These are phyloP conservation scores for Mastacembelus armatus DNA, from an alignment of 2,797 vertebrate genomes.

Conservation along the genomic window DNA sequence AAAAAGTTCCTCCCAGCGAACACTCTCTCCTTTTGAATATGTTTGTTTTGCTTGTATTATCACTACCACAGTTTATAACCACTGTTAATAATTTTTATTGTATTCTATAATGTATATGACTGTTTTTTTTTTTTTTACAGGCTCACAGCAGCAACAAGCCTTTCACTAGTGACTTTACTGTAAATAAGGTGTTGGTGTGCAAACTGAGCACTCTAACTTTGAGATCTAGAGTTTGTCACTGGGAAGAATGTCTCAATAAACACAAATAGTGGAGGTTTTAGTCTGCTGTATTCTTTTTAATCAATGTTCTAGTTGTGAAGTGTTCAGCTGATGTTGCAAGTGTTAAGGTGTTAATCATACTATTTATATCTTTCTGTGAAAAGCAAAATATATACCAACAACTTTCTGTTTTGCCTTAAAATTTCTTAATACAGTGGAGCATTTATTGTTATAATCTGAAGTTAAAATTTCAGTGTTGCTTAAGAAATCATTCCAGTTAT, in stretches of 20 bases:
- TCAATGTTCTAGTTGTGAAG: neutral
- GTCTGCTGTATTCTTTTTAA: constrained; percentile 3
- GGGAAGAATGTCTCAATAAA: constrained; percentile 74
- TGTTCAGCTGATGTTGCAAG: neutral
- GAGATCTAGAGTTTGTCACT: constrained; percentile 72
- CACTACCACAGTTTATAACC: constrained; percentile 77
- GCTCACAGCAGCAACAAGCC: constrained; percentile 63
- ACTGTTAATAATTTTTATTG: constrained; percentile 74
- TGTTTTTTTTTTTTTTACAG: constrained; percentile 74
- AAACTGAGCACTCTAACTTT: constrained; percentile 68
- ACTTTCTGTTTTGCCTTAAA: no score
- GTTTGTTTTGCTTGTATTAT: constrained; percentile 60
- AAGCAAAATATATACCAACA: neutral
- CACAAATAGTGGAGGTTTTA: constrained; percentile 34
- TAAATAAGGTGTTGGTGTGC: constrained; percentile 67
- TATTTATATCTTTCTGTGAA: neutral
- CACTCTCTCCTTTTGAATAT: constrained; percentile 19
- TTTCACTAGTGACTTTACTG: constrained; percentile 74
- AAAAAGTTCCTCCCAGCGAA: neutral
- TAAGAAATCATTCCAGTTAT: no score
- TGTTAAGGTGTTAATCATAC: neutral
- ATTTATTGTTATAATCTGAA: no score
- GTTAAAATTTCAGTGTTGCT: no score
- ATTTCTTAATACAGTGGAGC: no score
- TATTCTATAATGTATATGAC: constrained; percentile 63